Conservation (phyloP, 2,797 vertebrate genomes). For the Mus minutoides region DNA sequence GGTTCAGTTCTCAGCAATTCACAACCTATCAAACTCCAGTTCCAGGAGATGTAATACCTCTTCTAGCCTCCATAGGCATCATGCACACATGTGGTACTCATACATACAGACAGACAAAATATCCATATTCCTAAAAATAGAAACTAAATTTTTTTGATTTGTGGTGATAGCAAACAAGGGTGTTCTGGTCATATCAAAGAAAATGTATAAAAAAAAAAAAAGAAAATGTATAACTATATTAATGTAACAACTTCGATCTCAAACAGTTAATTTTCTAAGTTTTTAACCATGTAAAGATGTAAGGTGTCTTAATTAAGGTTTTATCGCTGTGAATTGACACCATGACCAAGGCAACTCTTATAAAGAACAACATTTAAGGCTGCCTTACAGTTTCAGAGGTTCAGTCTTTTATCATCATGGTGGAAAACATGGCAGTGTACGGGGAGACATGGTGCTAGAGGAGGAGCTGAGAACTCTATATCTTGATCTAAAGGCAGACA, state of each 20-base stretch:
- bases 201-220: slow-evolving; percentile 31
- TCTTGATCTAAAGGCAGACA: neutral
- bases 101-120: neutral
- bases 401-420: neutral
- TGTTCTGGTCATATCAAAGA: neutral
- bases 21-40: neutral
- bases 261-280: neutral
- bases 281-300: slow-evolving; percentile 2
- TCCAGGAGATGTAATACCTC: neutral
- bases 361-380: neutral
- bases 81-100: neutral
- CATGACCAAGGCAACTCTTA: neutral
- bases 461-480: neutral
- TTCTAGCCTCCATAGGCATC: neutral
- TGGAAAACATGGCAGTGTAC: neutral
- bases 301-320: neutral
- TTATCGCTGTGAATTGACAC: neutral
- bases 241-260: neutral
- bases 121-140: neutral
- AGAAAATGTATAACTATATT: neutral
- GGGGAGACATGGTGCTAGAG: neutral
- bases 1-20: neutral
- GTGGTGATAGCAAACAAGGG: neutral
- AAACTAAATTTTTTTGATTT: neutral
- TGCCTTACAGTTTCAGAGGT: neutral